Evolutionary conservation across 2,113 vertebrate species (phyloP).

Genomic region (Piaya cayana): DNA sequence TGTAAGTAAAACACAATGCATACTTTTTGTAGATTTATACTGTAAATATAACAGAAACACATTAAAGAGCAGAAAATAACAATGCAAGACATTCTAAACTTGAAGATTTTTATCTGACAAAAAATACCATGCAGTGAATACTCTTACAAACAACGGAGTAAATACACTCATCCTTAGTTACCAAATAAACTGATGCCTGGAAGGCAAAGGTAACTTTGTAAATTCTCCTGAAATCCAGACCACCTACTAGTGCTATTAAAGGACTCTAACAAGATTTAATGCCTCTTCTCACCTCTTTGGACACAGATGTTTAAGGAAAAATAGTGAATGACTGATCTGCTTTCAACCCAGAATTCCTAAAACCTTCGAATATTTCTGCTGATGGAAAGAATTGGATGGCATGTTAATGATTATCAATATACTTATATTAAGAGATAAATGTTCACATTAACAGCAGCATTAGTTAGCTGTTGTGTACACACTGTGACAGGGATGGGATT

Average conservation of each 20-base stretch:
- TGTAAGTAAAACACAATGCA: neutral
- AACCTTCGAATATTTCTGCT: neutral
- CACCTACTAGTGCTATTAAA: neutral
- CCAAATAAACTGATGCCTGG: neutral
- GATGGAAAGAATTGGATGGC: neutral
- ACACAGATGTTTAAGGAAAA: neutral
- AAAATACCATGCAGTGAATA: neutral
- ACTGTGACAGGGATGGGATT: neutral
- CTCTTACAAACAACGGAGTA: neutral
- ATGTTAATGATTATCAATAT: neutral
- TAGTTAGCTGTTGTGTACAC: conserved; percentile 1
- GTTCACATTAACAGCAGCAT: neutral
- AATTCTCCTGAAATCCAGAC: neutral
- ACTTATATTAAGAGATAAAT: neutral
- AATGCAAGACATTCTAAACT: neutral
- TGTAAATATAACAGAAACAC: neutral
- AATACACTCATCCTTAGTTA: neutral
- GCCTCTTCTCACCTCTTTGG: neutral
- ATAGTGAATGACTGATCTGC: neutral
- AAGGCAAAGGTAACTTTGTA: neutral
- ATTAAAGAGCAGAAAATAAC: neutral
- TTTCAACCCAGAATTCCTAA: neutral
- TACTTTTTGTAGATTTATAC: neutral
- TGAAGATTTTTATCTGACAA: neutral
- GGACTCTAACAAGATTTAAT: neutral